Conservation (phyloP, 2,797 vertebrate species). For the Tenualosa ilisha region DNA sequence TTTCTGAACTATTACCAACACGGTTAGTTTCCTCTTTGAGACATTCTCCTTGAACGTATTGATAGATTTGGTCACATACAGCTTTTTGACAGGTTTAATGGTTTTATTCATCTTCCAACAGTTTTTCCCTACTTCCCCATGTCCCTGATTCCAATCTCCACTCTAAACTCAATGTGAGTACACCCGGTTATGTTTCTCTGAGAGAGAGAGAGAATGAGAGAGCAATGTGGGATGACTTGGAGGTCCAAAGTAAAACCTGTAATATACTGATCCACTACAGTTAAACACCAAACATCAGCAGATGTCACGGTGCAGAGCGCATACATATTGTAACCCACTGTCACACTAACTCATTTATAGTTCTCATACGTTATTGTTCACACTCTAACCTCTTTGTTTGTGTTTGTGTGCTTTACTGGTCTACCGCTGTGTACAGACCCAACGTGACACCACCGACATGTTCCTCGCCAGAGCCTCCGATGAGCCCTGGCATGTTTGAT, state of each 20-base stretch:
- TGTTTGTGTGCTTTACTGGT: conserved; percentile 29
- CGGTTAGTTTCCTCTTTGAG: not conserved
- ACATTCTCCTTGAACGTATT: not conserved
- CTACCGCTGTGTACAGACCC: conserved; percentile 61
- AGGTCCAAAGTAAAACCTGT: not conserved
- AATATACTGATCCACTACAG: not conserved
- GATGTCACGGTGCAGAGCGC: too few species aligned
- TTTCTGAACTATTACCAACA: not conserved
- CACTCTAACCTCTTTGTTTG: conserved; percentile 69
- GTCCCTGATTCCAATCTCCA: conserved; percentile 89
- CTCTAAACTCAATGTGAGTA: conserved; percentile 65
- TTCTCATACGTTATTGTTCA: not conserved
- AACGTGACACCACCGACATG: conserved; percentile 74
- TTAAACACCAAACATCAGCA: not conserved
- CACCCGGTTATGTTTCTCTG: not conserved
- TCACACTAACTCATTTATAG: not conserved
- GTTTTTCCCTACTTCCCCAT: conserved; percentile 86
- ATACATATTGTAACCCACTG: too few species aligned
- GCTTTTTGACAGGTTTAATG: not conserved
- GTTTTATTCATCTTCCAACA: conserved; percentile 47
- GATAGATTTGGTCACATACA: not conserved
- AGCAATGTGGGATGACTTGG: not conserved
- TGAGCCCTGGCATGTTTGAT: conserved; percentile 92
- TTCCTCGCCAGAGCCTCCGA: conserved; percentile 88
- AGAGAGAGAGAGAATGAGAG: not conserved